Evolutionary conservation across 2,888 invertebrate genomes (phyloP).

Genomic region (Pheosia gnoma): DNA sequence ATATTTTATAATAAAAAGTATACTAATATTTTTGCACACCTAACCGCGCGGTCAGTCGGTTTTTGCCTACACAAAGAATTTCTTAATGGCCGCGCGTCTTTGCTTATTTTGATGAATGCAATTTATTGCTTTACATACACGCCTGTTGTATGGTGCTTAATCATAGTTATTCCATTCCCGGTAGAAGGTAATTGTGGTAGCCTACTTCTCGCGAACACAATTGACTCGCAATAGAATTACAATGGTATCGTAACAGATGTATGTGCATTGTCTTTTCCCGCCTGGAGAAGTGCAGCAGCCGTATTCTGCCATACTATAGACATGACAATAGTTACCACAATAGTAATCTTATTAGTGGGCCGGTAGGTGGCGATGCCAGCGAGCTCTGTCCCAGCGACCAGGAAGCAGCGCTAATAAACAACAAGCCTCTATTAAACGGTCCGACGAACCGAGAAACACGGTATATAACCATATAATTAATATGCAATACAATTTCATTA

Average conservation of each 20-base stretch:
- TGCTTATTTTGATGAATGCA: constrained; percentile 25
- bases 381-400: constrained; percentile 35
- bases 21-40: constrained; percentile 33
- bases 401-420: constrained; percentile 72
- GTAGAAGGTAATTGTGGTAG: too few relatives aligned
- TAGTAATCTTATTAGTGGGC: constrained; percentile 1
- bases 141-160: neutral
- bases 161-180: too few relatives aligned
- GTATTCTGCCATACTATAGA: neutral
- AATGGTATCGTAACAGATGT: too few relatives aligned
- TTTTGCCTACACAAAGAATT: constrained; percentile 34
- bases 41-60: constrained; percentile 28
- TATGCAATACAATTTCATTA: constrained; percentile 81
- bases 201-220: too few relatives aligned
- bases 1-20: constrained; percentile 27
- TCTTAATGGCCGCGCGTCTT: constrained; percentile 26
- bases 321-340: neutral
- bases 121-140: constrained; percentile 10
- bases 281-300: too few relatives aligned
- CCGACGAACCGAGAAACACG: constrained; percentile 73
- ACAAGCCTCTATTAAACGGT: constrained; percentile 70
- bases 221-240: too few relatives aligned
- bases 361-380: constrained; percentile 7
- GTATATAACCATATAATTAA: constrained; percentile 74
- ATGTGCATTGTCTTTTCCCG: too few relatives aligned